A percentile compares a stretch with the other conserved stretches of the same genome.
phyloP scores from a whole-genome alignment of 1,140 invertebrate genomes.

The Eulimnadia texana region DNA sequence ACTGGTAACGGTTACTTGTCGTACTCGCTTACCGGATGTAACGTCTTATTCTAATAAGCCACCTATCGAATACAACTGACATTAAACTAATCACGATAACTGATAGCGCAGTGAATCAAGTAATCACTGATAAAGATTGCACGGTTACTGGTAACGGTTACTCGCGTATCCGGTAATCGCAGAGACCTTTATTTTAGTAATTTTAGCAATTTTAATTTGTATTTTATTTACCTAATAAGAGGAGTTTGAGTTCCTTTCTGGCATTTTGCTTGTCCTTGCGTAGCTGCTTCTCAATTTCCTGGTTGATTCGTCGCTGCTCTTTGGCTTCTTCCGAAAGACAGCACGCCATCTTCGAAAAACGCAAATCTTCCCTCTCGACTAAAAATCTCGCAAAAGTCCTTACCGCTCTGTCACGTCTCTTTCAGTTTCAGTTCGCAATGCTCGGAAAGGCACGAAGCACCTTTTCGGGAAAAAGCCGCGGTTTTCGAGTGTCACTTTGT shows the following conservation, averaged over 20 bases:
- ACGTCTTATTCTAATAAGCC: too few relatives aligned
- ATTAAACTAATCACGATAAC: too few relatives aligned
- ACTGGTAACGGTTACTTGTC: too few relatives aligned
- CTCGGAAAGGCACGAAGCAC: neutral
- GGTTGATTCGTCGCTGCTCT: constrained; percentile 99
- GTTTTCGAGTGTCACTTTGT: neutral
- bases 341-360: constrained; percentile 98
- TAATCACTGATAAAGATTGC: neutral
- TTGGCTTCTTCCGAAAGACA: constrained; percentile 99
- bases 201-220: too few relatives aligned
- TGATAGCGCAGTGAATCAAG: too few relatives aligned
- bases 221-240: constrained; percentile 94
- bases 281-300: constrained; percentile 99
- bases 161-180: neutral
- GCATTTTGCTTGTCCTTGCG: constrained; percentile 98
- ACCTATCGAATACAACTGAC: too few relatives aligned
- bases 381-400: too few relatives aligned
- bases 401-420: too few relatives aligned
- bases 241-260: constrained; percentile 92
- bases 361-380: too few relatives aligned
- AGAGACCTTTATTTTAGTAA: too few relatives aligned
- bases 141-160: neutral
- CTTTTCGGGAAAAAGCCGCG: neutral
- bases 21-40: too few relatives aligned
- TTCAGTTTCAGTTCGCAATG: too few relatives aligned